Evolutionary conservation across 2,113 vertebrate genomes (phyloP).

Genomic region (Dicrurus megarhynchus): DNA sequence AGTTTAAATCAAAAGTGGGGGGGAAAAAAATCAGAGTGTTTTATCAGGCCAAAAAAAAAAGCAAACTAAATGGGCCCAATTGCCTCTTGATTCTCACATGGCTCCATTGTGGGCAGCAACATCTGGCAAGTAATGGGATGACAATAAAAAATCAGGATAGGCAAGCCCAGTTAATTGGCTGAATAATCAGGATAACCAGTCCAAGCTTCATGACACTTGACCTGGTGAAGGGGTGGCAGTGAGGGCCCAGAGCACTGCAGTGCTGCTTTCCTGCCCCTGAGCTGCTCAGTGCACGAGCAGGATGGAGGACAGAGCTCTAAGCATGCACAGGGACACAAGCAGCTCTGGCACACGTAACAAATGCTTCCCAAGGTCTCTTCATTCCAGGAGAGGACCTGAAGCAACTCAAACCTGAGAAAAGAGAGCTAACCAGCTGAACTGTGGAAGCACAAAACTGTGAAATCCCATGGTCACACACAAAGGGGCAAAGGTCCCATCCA

Average conservation of each 20-base stretch:
- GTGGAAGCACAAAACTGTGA: neutral
- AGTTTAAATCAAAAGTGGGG: neutral
- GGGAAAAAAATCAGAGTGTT: neutral
- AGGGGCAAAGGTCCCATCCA: neutral
- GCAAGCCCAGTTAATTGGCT: neutral
- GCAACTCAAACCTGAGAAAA: neutral
- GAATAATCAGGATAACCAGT: neutral
- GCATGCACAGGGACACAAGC: neutral
- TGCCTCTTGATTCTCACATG: neutral
- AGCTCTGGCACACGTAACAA: neutral
- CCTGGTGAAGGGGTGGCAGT: neutral
- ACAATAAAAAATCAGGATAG: neutral
- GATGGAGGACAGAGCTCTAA: neutral
- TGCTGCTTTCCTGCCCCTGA: neutral
- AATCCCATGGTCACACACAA: neutral
- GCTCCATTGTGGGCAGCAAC: neutral
- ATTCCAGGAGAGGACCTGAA: neutral
- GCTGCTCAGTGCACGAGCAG: neutral
- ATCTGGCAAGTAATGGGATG: neutral
- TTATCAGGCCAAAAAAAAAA: neutral
- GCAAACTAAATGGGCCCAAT: neutral
- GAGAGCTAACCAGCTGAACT: neutral
- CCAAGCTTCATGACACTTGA: neutral
- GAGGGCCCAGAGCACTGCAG: neutral
- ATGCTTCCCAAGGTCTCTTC: neutral